These are phyloP conservation scores for Zoanthus solanderi DNA, from an alignment of 92 coral and sea anemone species.

Conservation along the genomic window DNA sequence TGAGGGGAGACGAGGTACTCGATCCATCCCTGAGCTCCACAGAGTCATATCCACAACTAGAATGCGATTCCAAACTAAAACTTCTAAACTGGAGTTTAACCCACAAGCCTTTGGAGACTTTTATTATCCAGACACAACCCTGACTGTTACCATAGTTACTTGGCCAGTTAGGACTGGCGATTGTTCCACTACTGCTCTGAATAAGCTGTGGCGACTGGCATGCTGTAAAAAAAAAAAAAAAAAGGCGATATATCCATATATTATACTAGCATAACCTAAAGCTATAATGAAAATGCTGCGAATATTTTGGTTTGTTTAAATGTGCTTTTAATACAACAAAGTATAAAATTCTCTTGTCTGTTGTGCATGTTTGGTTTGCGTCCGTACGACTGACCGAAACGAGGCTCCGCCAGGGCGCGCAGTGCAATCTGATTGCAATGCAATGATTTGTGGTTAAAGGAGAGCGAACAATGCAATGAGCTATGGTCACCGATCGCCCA, in stretches of 20 bases:
- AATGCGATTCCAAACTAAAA: slow-evolving; percentile 48
- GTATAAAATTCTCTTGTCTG: too few species aligned
- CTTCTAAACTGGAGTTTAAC: slow-evolving; percentile 39
- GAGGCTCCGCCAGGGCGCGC: too few species aligned
- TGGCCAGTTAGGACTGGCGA: slow-evolving; percentile 41
- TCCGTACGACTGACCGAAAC: too few species aligned
- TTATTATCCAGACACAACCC: slow-evolving; percentile 34
- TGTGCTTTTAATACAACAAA: too few species aligned
- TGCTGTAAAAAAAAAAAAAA: background rate
- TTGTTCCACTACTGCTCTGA: slow-evolving; percentile 19
- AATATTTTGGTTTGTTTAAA: too few species aligned
- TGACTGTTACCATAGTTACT: slow-evolving; percentile 23
- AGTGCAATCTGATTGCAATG: too few species aligned
- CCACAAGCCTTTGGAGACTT: slow-evolving; percentile 7
- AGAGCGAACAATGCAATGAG: too few species aligned
- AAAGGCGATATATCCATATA: background rate
- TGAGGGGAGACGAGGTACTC: slow-evolving; percentile 12
- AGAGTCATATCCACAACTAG: slow-evolving; percentile 43
- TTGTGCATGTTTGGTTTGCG: too few species aligned
- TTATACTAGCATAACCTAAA: too few species aligned
- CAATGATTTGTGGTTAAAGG: too few species aligned
- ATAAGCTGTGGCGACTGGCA: slow-evolving; percentile 4
- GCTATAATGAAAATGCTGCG: too few species aligned
- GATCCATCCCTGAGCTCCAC: slow-evolving; percentile 46
- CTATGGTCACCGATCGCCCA: too few species aligned